phyloP scores from a whole-genome alignment of 1,140 invertebrate species.

The Nasonia vitripennis region DNA sequence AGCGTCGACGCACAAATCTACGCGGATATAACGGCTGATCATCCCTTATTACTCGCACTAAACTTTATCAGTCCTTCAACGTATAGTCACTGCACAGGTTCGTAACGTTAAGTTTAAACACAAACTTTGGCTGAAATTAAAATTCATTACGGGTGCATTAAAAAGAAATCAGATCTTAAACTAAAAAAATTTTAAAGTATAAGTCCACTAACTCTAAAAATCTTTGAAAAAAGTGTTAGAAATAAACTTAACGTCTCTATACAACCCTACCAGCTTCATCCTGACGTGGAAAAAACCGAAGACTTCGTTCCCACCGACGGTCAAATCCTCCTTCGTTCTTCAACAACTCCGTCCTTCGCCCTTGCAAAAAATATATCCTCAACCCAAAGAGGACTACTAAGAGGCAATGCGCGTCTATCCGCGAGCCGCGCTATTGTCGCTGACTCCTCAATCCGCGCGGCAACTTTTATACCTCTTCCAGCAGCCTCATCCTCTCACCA shows the following conservation, averaged over 20 bases:
- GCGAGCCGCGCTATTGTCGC: conserved; percentile 35
- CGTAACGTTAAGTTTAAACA: no score
- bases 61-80: background rate
- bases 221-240: no score
- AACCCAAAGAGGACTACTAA: background rate
- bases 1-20: background rate
- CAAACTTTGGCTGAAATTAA: background rate
- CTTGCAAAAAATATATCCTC: background rate
- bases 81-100: background rate
- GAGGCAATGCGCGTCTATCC: background rate
- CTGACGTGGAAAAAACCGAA: conserved; percentile 27
- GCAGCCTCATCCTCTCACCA: conserved; percentile 32
- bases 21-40: background rate
- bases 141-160: background rate
- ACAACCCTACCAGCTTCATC: conserved; percentile 59
- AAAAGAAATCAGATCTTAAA: no score
- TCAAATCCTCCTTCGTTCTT: no score
- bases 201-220: no score
- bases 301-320: no score
- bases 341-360: no score
- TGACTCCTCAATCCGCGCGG: background rate
- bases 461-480: conserved; percentile 45
- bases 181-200: no score
- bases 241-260: no score
- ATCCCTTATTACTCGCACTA: background rate